Evolutionary conservation across 2,113 vertebrate genomes (phyloP).

Genomic region (Onychorhynchus coronatus): DNA sequence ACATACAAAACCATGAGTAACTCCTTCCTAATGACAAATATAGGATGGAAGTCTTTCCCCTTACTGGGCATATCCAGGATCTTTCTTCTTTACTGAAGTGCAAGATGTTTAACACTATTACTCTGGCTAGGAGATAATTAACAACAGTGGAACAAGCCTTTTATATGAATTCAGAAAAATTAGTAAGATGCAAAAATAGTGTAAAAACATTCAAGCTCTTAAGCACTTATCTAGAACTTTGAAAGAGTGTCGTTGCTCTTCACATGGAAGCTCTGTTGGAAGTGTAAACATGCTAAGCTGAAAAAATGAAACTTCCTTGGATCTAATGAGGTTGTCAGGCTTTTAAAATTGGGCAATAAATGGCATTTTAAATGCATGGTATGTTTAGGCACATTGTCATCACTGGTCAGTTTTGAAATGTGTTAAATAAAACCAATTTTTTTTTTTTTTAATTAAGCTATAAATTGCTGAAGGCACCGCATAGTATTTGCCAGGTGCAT

Average conservation of each 20-base stretch:
- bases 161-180: background rate
- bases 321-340: background rate
- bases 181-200: background rate
- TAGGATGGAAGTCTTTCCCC: background rate
- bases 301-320: background rate
- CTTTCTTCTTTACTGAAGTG: background rate
- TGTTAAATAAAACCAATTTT: background rate
- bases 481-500: conserved; percentile 5
- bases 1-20: background rate
- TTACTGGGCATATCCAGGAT: background rate
- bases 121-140: background rate
- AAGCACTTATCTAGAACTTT: background rate
- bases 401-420: background rate
- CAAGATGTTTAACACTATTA: background rate
- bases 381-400: background rate
- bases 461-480: background rate
- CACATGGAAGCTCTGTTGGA: background rate
- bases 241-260: background rate
- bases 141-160: background rate
- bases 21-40: background rate
- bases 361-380: background rate
- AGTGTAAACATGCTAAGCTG: background rate
- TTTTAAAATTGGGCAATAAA: background rate
- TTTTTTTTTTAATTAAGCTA: background rate
- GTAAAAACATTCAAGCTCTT: background rate